Evolutionary conservation across 2,113 vertebrate species (phyloP).

Genomic region (Baryphthengus martii): DNA sequence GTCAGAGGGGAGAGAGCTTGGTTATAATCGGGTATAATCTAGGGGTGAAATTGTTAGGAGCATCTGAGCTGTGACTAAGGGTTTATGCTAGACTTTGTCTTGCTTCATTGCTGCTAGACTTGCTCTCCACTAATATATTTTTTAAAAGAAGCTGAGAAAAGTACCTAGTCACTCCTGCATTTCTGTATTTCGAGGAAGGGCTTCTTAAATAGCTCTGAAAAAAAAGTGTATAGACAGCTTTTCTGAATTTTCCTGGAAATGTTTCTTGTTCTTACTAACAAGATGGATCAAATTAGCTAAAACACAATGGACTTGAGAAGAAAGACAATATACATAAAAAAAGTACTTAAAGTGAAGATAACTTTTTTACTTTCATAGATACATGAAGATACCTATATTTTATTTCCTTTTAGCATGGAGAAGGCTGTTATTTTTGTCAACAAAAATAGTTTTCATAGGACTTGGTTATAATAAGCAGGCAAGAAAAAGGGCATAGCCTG

Average conservation of each 20-base stretch:
- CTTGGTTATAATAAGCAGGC: not conserved
- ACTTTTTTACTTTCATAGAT: not conserved
- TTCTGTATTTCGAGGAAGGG: not conserved
- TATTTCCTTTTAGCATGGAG: not conserved
- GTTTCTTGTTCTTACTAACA: not conserved
- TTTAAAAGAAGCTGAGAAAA: not conserved
- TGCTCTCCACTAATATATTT: not conserved
- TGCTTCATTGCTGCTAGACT: not conserved
- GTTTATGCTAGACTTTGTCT: not conserved
- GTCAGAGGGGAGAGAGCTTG: not conserved
- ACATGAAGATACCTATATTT: fast-evolving
- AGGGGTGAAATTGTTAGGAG: not conserved
- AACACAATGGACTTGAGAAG: not conserved
- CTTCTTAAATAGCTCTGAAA: not conserved
- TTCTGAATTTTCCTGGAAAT: not conserved
- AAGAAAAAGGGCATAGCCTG: not conserved
- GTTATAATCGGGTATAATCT: not conserved
- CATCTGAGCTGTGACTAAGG: not conserved
- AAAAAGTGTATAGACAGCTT: not conserved
- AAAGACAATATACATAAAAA: not conserved
- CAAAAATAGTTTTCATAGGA: not conserved
- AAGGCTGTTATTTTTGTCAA: not conserved
- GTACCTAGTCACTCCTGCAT: not conserved
- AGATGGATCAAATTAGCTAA: not conserved
- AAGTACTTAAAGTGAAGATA: not conserved